These are phyloP conservation scores for Characodon lateralis DNA, from an alignment of 2,797 vertebrate species.

Conservation along the genomic window DNA sequence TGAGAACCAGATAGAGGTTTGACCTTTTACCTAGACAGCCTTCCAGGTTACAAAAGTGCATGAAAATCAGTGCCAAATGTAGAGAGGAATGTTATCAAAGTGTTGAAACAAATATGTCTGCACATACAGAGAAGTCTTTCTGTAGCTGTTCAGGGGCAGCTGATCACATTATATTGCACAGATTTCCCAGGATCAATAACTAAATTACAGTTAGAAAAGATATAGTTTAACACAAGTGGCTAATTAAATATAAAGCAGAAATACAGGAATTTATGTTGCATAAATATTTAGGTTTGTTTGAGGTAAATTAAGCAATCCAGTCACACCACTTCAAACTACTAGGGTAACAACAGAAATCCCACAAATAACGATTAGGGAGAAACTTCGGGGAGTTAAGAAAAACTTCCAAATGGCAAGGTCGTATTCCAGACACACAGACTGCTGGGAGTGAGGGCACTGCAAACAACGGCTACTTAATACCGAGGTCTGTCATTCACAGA, in stretches of 20 bases:
- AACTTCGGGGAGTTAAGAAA: neutral
- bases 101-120: neutral
- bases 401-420: conserved; percentile 66
- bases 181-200: conserved; percentile 3
- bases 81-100: neutral
- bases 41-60: neutral
- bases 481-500: conserved; percentile 68
- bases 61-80: neutral
- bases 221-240: conserved; percentile 1
- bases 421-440: conserved; percentile 71
- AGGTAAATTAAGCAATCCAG: conserved; percentile 1
- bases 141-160: neutral
- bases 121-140: neutral
- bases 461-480: conserved; percentile 66
- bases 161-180: conserved; percentile 26
- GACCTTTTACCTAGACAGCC: neutral
- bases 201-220: neutral
- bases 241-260: neutral
- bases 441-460: conserved; percentile 64
- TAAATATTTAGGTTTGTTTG: neutral
- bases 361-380: neutral
- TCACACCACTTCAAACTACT: neutral
- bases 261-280: neutral
- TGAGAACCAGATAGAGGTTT: neutral
- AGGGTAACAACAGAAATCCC: neutral